Evolutionary conservation across 2,113 vertebrate genomes (phyloP).

Genomic region (Cyprinus carpio): DNA sequence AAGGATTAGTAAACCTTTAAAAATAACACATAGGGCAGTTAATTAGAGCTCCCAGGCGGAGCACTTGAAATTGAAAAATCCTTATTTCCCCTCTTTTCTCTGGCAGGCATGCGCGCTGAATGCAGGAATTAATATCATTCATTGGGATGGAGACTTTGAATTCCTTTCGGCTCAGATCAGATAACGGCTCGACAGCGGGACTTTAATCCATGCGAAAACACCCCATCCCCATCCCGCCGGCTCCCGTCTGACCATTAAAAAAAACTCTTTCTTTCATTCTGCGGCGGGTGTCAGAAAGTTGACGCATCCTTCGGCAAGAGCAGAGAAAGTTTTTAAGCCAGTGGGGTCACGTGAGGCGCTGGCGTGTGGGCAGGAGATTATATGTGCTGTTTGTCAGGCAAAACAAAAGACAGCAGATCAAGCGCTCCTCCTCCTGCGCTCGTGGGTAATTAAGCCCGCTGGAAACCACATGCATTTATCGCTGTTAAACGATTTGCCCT

Average conservation of each 20-base stretch:
- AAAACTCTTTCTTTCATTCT: not conserved
- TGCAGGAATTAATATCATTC: conserved; percentile 76
- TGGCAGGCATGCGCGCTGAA: conserved; percentile 63
- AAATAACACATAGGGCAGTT: conserved; percentile 75
- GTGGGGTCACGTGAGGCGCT: not conserved
- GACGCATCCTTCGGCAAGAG: not conserved
- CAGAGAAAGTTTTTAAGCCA: conserved; percentile 19
- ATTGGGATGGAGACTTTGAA: conserved; percentile 72
- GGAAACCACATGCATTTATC: not conserved
- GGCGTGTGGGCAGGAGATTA: conserved; percentile 20
- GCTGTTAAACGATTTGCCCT: not conserved
- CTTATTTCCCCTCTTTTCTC: conserved; percentile 63
- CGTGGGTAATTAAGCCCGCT: not conserved
- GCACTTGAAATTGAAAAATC: conserved; percentile 72
- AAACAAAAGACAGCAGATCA: not conserved
- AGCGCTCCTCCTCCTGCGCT: not conserved
- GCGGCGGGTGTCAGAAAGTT: conserved; percentile 12
- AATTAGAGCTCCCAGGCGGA: conserved; percentile 75
- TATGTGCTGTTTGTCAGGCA: conserved; percentile 8
- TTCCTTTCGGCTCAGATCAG: conserved; percentile 71
- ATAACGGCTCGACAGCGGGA: conserved; percentile 60
- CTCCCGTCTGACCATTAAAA: conserved; percentile 54
- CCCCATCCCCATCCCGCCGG: too few relatives aligned
- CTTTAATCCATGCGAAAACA: conserved; percentile 60
- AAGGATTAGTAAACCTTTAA: conserved; percentile 74